Evolutionary conservation across 2,888 invertebrate genomes (phyloP).

Genomic region (Thalpophila matura): DNA sequence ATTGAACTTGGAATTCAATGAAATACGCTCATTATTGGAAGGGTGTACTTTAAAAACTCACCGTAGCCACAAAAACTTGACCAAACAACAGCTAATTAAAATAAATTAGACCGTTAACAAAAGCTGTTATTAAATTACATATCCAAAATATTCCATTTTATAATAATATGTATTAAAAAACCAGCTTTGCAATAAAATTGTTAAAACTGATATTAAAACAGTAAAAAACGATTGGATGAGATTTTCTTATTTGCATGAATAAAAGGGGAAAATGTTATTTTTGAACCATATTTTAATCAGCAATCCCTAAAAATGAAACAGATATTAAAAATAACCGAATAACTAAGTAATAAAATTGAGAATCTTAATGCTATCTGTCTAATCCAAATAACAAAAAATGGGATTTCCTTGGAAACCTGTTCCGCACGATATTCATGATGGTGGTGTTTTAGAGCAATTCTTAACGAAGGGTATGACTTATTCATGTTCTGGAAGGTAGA

Average conservation of each 20-base stretch:
- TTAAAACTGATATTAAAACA: constrained; percentile 2
- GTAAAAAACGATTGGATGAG: neutral
- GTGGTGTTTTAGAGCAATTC: constrained; percentile 82
- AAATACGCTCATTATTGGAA: constrained; percentile 70
- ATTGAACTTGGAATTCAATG: constrained; percentile 70
- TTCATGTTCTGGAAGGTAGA: constrained; percentile 85
- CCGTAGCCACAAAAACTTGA: constrained; percentile 58
- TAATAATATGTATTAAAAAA: neutral
- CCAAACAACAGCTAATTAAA: neutral
- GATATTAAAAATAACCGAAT: too few relatives aligned
- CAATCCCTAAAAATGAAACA: too few relatives aligned
- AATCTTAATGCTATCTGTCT: neutral
- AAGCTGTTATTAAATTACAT: neutral
- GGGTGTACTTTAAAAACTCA: constrained; percentile 65
- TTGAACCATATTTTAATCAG: neutral
- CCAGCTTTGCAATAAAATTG: constrained; percentile 26
- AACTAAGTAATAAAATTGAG: neutral
- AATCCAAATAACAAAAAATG: constrained; percentile 19
- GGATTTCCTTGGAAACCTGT: constrained; percentile 34
- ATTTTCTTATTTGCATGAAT: neutral
- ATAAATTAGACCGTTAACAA: neutral
- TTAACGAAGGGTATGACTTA: constrained; percentile 88
- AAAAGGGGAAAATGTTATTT: neutral
- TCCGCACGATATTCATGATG: constrained; percentile 62
- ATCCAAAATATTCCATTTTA: neutral